phyloP scores from a whole-genome alignment of 2,888 invertebrate species.

The Lysandra coridon region DNA sequence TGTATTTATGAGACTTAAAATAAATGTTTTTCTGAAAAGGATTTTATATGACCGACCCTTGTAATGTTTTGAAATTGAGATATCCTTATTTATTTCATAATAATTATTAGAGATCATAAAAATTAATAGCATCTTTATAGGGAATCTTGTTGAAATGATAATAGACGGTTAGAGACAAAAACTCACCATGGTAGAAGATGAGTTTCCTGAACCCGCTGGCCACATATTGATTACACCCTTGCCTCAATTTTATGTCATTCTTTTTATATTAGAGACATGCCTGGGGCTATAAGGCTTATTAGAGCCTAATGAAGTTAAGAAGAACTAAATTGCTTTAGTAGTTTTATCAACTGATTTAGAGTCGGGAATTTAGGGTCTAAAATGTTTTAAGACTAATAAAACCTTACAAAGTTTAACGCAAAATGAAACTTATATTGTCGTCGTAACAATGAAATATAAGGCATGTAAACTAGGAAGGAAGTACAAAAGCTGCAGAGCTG shows the following conservation, averaged over 20 bases:
- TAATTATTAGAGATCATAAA: neutral
- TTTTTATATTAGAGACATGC: conserved; percentile 1
- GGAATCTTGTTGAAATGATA: neutral
- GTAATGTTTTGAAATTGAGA: neutral
- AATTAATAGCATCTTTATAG: neutral
- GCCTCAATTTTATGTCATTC: neutral
- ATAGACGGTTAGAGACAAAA: neutral
- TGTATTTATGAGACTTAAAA: too few species aligned
- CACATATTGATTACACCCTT: neutral
- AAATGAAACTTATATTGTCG: too few species aligned
- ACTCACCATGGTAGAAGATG: neutral
- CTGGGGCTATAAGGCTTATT: neutral
- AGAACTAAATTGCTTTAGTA: neutral
- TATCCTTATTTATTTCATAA: neutral
- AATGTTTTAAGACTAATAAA: neutral
- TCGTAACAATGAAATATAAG: too few species aligned
- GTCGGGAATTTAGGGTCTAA: neutral
- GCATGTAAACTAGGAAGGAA: too few species aligned
- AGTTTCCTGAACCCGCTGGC: neutral
- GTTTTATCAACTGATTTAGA: neutral
- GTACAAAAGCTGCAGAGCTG: too few species aligned
- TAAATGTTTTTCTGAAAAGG: too few species aligned
- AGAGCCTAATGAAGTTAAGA: neutral
- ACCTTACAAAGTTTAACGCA: too few species aligned
- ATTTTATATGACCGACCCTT: too few species aligned